phyloP scores from a whole-genome alignment of 2,888 invertebrate genomes.

The Teleogryllus oceanicus region DNA sequence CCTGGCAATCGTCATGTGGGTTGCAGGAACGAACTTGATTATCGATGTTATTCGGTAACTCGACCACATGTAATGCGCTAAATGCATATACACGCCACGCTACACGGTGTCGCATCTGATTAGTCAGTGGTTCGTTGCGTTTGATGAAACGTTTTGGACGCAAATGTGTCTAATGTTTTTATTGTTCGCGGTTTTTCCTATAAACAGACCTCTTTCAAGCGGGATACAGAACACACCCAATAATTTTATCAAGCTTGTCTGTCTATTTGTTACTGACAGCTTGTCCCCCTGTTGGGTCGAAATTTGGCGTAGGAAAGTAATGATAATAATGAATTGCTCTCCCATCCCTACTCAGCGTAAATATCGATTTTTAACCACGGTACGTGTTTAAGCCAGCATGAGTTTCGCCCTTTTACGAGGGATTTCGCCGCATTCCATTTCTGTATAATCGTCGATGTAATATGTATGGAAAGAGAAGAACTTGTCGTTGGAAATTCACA shows the following conservation, averaged over 20 bases:
- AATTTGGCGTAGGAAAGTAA: background rate
- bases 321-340: background rate
- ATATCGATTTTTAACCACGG: too few species aligned
- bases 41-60: slow-evolving; percentile 5
- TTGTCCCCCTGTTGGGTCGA: background rate
- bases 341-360: background rate
- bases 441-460: too few species aligned
- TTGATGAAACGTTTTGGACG: background rate
- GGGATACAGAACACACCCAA: background rate
- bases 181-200: background rate
- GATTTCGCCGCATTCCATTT: too few species aligned
- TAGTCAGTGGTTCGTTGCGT: background rate
- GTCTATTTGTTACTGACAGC: background rate
- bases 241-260: background rate
- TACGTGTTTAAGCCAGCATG: too few species aligned
- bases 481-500: too few species aligned
- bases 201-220: background rate
- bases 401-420: too few species aligned
- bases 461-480: too few species aligned
- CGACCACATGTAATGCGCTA: slow-evolving; percentile 7
- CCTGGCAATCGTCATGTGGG: background rate
- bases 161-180: background rate
- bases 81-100: slow-evolving; percentile 5
- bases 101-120: slow-evolving; percentile 18
- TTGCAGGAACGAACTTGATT: background rate